Percentiles rank a stretch among this genome's conserved stretches.
phyloP scores from a whole-genome alignment of 2,113 vertebrate genomes.

The Mungos mungo region DNA sequence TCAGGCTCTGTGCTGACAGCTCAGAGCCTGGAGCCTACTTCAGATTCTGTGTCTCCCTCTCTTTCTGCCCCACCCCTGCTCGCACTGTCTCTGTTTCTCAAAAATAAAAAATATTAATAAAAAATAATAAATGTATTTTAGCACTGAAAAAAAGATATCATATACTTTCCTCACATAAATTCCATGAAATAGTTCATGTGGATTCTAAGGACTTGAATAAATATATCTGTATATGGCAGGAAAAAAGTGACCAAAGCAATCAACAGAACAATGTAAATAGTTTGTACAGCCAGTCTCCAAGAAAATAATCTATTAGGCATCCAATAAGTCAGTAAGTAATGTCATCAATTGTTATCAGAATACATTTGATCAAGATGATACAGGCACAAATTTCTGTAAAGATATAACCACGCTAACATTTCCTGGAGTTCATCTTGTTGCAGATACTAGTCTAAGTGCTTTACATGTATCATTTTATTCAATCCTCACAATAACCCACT shows the following conservation, averaged over 20 bases:
- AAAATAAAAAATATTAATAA: too few relatives aligned
- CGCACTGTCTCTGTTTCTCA: too few relatives aligned
- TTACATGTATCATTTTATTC: neutral
- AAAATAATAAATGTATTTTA: neutral
- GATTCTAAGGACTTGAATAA: neutral
- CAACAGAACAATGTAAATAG: neutral
- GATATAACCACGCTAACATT: neutral
- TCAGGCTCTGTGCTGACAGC: too few relatives aligned
- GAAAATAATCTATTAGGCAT: slow-evolving; percentile 5
- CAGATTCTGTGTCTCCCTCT: too few relatives aligned
- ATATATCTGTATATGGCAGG: neutral
- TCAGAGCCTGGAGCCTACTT: too few relatives aligned
- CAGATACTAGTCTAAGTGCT: neutral
- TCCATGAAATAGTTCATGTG: neutral
- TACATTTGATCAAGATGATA: slow-evolving; percentile 22
- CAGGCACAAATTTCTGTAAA: neutral
- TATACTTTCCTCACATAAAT: neutral
- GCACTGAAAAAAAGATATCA: neutral
- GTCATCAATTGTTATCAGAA: neutral
- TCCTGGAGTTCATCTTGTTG: neutral
- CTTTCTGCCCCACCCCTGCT: too few relatives aligned
- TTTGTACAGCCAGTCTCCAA: neutral
- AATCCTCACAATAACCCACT: neutral
- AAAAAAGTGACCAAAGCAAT: neutral
- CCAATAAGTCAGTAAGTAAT: neutral